Percentiles rank a stretch among this genome's conserved stretches.
Conservation (phyloP, 35 echinoderm and acorn worm species). For the Holothuria glaberrima region DNA sequence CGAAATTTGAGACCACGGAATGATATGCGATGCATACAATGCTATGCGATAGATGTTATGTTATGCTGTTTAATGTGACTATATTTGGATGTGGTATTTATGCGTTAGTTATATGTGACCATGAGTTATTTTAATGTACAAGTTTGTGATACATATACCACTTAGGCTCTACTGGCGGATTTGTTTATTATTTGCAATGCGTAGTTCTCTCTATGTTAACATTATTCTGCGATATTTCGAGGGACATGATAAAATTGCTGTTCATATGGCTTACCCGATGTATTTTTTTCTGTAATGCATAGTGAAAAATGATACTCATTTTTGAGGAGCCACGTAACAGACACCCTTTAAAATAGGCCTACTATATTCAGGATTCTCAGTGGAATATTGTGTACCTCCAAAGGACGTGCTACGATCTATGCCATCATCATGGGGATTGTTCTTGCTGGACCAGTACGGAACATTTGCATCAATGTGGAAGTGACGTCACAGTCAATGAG, state of each 20-base stretch:
- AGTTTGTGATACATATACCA: neutral
- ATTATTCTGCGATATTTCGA: slow-evolving; percentile 10
- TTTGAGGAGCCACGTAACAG: slow-evolving; percentile 23
- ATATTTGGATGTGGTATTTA: neutral
- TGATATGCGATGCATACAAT: neutral
- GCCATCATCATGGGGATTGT: slow-evolving; percentile 74
- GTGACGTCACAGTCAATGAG: slow-evolving; percentile 82
- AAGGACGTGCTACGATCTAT: slow-evolving; percentile 78
- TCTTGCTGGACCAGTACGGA: slow-evolving; percentile 85
- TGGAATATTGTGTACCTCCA: slow-evolving; percentile 82
- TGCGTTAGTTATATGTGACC: neutral
- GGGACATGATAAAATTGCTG: slow-evolving; percentile 8
- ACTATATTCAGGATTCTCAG: neutral
- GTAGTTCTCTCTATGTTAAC: neutral
- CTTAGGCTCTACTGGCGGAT: too few relatives aligned
- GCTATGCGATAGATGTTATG: neutral
- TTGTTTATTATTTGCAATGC: too few relatives aligned
- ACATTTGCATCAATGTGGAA: slow-evolving; percentile 83
- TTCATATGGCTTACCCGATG: slow-evolving; percentile 16
- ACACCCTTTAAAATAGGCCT: neutral
- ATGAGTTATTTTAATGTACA: neutral
- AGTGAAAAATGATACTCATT: slow-evolving; percentile 24
- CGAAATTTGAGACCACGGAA: too few relatives aligned
- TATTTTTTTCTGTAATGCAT: slow-evolving; percentile 1
- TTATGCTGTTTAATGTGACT: neutral